Evolutionary conservation across 2,797 vertebrate species (phyloP), one percentile per base, ranked within the genome.

Genomic region (Iguana delicatissima): DNA sequence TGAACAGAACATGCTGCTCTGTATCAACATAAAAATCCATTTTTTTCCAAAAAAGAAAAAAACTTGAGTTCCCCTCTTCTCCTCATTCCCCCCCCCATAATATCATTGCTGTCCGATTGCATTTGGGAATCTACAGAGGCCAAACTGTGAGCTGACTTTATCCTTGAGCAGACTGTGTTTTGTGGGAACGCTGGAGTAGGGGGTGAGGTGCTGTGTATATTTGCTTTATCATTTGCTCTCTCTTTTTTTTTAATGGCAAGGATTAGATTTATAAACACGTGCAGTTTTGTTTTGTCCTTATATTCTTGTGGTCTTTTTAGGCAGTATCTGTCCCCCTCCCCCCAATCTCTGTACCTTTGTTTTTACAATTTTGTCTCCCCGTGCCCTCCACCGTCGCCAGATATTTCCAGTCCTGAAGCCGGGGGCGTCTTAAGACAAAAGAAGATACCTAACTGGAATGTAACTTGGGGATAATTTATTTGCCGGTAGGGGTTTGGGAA

Each of bases 1-100:
- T 59, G 79, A 1, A 16, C 83, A 89, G 91, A 29, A 87, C 76
- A 59, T 77, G 7, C 2, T 0, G 77, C 91, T 94, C 84, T 89
- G 88, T 93, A 85, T 50, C 18, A 32, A 0, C 18, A 1, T 89
- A 20, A 42, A 80, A 24, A 38, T 86, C 89, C 59, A 32, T 2
- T 6, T 35, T 32, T 4, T 35, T 29, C 29, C 14, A 42, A 32
- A 22, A 0, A 7, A 38, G n/a, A 20, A 16, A 16, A 24, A 69
- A 38, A n/a, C 0, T 1, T 29, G 79, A 38, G 3, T 42, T 29
- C 6, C 50, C 50, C 13, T 7, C 10, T 35, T 24, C 9, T 18
- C n/a, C 4, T 26, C 1, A 1, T 0, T 2, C 9, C 2, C 12
- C 13, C 3, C 2, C 10, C 55, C 59, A 69, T 13, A 1, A 35